phyloP scores from a whole-genome alignment of 2,797 vertebrate species.

The Taeniopygia guttata region DNA sequence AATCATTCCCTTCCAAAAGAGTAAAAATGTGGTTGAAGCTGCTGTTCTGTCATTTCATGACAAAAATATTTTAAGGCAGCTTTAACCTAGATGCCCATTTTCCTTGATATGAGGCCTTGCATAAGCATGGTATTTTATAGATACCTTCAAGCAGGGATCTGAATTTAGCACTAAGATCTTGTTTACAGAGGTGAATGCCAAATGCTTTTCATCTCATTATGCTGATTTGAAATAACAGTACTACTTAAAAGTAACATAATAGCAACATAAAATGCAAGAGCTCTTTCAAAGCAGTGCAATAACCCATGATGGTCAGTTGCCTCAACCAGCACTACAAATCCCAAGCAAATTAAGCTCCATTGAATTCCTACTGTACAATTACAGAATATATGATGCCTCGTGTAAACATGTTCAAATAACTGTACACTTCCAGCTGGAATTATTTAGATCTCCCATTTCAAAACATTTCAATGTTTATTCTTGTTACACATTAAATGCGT shows the following conservation, averaged over 20 bases:
- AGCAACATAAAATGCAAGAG: conserved; percentile 1
- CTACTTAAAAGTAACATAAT: background rate
- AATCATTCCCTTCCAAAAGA: background rate
- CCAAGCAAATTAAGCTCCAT: background rate
- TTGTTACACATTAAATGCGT: background rate
- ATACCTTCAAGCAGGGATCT: background rate
- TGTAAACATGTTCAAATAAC: background rate
- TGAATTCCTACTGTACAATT: background rate
- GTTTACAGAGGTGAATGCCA: background rate
- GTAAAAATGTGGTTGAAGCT: background rate
- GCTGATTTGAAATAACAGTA: background rate
- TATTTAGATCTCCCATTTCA: background rate
- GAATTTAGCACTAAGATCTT: background rate
- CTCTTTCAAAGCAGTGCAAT: background rate
- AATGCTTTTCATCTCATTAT: background rate
- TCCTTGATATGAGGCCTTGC: background rate
- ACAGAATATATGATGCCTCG: background rate
- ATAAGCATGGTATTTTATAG: background rate
- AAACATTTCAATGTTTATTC: background rate
- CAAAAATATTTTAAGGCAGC: background rate
- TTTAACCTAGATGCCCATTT: background rate
- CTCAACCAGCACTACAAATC: background rate
- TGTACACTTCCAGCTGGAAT: background rate
- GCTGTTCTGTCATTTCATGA: background rate
- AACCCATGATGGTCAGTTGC: background rate